A percentile compares a stretch with the other conserved stretches of the same genome.
Evolutionary conservation across 2,888 invertebrate species (phyloP).

Genomic region (Melanargia galathea): DNA sequence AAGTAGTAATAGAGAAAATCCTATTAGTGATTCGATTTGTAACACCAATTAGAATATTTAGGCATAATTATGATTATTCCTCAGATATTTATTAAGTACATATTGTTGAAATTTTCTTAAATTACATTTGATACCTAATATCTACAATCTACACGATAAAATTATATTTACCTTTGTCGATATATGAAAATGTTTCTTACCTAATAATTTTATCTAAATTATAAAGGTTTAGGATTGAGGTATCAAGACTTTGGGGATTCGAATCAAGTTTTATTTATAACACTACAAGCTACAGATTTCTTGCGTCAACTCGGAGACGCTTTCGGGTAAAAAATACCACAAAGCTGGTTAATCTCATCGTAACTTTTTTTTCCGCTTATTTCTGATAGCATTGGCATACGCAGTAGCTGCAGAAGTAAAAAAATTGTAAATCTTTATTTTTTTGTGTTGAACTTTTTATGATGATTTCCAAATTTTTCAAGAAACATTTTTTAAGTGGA

Average conservation of each 20-base stretch:
- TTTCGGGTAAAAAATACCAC: too few relatives aligned
- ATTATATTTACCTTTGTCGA: not conserved
- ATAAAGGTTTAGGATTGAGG: not conserved
- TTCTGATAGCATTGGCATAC: too few relatives aligned
- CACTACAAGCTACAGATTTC: not conserved
- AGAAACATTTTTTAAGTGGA: too few relatives aligned
- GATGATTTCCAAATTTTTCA: too few relatives aligned
- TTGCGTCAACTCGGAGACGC: too few relatives aligned
- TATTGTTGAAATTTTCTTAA: constrained; percentile 23
- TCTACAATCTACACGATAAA: not conserved
- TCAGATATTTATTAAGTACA: constrained; percentile 26
- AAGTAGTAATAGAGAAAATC: constrained; percentile 46
- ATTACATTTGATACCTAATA: constrained; percentile 5
- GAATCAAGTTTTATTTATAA: not conserved
- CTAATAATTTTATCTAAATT: not conserved
- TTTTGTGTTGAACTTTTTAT: too few relatives aligned
- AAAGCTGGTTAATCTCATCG: too few relatives aligned
- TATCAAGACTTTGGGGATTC: not conserved
- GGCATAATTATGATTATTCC: constrained; percentile 20
- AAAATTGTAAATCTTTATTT: too few relatives aligned
- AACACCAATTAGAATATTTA: constrained; percentile 69
- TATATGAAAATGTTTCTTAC: not conserved
- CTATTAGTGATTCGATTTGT: constrained; percentile 62
- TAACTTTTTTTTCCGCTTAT: too few relatives aligned
- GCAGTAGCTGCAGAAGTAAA: too few relatives aligned